A percentile compares a stretch with the other conserved stretches of the same genome.
Evolutionary conservation across 2,797 vertebrate genomes (phyloP).

Genomic region (Melanotaenia parkinsoni): DNA sequence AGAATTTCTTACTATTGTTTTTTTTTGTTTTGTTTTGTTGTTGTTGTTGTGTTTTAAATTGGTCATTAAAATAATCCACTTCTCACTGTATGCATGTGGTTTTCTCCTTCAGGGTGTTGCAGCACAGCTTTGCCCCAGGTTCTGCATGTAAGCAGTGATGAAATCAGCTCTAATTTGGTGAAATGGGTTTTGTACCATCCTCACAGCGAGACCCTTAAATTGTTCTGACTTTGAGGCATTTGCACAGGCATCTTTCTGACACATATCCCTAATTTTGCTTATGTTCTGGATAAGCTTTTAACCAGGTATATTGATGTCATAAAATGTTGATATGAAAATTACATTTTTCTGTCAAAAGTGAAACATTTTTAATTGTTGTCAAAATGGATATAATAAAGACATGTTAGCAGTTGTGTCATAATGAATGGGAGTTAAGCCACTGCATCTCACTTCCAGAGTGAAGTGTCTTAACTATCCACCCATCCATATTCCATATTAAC

Average conservation of each 20-base stretch:
- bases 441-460: no score
- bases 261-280: background rate
- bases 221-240: conserved; percentile 33
- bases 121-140: conserved; percentile 51
- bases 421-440: no score
- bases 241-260: conserved; percentile 20
- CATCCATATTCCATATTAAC: no score
- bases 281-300: background rate
- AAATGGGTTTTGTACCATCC: conserved; percentile 52
- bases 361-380: no score
- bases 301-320: no score
- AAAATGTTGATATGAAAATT: no score
- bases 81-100: conserved; percentile 37
- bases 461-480: no score
- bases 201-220: conserved; percentile 31
- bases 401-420: no score
- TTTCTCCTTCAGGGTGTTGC: conserved; percentile 49
- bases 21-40: background rate
- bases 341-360: no score
- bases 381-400: no score
- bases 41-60: conserved; percentile 32
- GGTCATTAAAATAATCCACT: background rate
- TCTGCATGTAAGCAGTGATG: conserved; percentile 63
- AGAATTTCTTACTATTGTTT: background rate
- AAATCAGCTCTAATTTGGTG: conserved; percentile 64